phyloP scores from a whole-genome alignment of 2,797 vertebrate species.

The Mormyrus hasselquistii region DNA sequence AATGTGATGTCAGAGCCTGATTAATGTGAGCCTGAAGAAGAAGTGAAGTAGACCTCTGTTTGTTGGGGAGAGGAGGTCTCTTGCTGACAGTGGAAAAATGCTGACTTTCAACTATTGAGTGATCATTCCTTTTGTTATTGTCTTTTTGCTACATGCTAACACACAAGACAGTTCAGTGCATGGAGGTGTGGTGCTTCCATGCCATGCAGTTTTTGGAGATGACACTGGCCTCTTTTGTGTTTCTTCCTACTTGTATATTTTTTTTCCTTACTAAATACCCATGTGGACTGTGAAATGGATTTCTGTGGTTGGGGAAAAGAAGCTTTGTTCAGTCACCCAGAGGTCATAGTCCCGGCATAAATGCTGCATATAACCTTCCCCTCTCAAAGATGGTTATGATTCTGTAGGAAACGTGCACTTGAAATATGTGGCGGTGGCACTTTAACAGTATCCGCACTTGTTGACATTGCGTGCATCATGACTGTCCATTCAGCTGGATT shows the following conservation, averaged over 20 bases:
- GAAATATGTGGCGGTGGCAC: background rate
- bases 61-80: background rate
- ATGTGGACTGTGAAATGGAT: background rate
- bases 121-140: background rate
- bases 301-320: background rate
- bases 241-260: background rate
- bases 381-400: background rate
- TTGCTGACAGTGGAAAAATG: background rate
- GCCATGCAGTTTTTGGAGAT: background rate
- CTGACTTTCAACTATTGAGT: background rate
- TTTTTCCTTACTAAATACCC: background rate
- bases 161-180: background rate
- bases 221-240: background rate
- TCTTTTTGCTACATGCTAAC: background rate
- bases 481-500: background rate
- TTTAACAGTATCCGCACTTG: background rate
- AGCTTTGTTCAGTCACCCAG: background rate
- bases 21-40: background rate
- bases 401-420: background rate
- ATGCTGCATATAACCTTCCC: background rate
- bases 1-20: background rate
- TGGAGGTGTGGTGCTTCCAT: background rate
- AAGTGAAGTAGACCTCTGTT: background rate
- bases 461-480: background rate
- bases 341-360: background rate